Conservation (phyloP, 2,888 invertebrate species). For the Parthenolecanium corni region DNA sequence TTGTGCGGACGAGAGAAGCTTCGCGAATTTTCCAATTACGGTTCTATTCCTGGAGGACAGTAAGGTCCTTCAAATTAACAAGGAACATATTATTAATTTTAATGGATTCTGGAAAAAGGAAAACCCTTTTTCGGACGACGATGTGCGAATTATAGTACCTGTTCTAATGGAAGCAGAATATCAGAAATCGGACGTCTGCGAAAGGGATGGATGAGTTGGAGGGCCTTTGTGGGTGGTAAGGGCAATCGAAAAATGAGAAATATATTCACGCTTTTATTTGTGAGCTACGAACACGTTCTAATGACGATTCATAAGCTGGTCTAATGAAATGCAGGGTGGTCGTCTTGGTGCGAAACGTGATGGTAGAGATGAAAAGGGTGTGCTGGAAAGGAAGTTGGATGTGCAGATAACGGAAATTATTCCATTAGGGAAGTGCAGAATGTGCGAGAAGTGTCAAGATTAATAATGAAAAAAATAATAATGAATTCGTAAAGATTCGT, state of each 20-base stretch:
- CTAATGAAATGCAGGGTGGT: constrained; percentile 10
- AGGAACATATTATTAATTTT: constrained; percentile 18
- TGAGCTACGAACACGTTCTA: constrained; percentile 8
- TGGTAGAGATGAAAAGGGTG: too few relatives aligned
- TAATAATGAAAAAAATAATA: too few relatives aligned
- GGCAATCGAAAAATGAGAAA: constrained; percentile 3
- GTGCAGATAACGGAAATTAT: constrained; percentile 23
- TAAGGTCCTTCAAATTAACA: constrained; percentile 13
- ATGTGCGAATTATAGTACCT: neutral
- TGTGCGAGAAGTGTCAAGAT: neutral
- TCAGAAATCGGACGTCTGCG: neutral
- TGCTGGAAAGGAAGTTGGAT: neutral
- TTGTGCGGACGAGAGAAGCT: neutral
- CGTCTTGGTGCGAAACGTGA: neutral
- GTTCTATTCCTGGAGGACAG: neutral
- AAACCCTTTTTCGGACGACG: constrained; percentile 7
- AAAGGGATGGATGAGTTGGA: neutral
- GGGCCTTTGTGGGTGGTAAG: neutral
- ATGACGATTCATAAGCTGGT: constrained; percentile 18
- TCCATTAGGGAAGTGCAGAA: constrained; percentile 15
- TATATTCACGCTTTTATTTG: constrained; percentile 6
- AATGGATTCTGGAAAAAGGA: constrained; percentile 23
- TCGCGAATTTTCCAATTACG: neutral
- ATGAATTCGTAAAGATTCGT: too few relatives aligned
- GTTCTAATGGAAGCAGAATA: neutral